Percentiles rank a stretch among this genome's conserved stretches.
These are phyloP conservation scores for Reticulitermes speratus DNA, from an alignment of 1,140 invertebrate genomes.

Conservation along the genomic window DNA sequence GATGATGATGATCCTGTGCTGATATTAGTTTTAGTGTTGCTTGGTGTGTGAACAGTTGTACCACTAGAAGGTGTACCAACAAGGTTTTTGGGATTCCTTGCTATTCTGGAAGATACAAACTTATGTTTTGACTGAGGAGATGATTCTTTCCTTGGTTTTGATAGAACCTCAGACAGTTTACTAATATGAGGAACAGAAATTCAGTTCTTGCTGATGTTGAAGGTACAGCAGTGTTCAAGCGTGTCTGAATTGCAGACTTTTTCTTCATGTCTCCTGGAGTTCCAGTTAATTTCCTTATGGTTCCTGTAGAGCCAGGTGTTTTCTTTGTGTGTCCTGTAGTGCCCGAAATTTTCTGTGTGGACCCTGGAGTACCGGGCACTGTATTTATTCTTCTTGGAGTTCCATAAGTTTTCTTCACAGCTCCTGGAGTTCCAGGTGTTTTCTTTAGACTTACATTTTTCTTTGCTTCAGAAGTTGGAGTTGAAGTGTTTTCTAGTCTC, in stretches of 20 bases:
- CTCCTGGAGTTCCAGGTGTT: background rate
- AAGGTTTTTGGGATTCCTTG: too few relatives aligned
- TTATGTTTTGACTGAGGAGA: too few relatives aligned
- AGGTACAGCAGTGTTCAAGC: background rate
- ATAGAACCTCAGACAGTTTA: too few relatives aligned
- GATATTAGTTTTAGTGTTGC: background rate
- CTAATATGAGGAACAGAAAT: too few relatives aligned
- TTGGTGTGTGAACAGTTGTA: too few relatives aligned
- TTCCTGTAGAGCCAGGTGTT: background rate
- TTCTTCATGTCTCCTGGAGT: background rate
- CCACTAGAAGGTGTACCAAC: too few relatives aligned
- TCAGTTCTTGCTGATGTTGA: too few relatives aligned
- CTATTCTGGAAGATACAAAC: too few relatives aligned
- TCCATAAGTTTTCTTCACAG: background rate
- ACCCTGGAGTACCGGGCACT: background rate
- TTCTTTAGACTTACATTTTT: background rate
- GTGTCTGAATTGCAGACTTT: background rate
- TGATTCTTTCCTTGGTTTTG: too few relatives aligned
- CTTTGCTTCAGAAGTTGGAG: background rate
- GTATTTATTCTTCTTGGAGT: background rate
- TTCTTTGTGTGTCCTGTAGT: too few relatives aligned
- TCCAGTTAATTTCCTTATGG: background rate
- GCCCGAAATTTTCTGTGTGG: background rate
- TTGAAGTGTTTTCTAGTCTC: background rate
- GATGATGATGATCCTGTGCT: background rate